These are phyloP conservation scores for Nannoperca obscura DNA, from an alignment of 2,797 vertebrate species.

Conservation along the genomic window DNA sequence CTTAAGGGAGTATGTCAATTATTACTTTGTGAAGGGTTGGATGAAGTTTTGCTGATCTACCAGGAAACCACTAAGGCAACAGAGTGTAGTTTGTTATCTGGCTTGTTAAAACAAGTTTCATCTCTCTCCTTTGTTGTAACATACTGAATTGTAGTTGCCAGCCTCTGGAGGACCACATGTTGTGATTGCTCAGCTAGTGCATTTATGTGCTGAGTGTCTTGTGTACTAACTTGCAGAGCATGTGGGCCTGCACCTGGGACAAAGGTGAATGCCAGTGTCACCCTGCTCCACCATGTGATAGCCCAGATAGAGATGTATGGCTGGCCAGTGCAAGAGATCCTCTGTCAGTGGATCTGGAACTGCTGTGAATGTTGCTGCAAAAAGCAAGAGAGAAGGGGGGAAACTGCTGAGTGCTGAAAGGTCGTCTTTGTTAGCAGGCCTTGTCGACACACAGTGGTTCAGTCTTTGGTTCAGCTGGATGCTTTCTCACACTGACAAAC, in stretches of 20 bases:
- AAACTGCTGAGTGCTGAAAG: constrained; percentile 77
- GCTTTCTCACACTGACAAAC: constrained; percentile 79
- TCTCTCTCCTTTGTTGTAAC: constrained; percentile 20
- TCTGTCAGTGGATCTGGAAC: constrained; percentile 52
- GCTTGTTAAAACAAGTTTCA: constrained; percentile 32
- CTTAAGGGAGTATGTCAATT: constrained; percentile 19
- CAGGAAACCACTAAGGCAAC: constrained; percentile 14
- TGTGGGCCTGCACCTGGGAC: constrained; percentile 65
- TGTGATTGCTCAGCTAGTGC: constrained; percentile 18
- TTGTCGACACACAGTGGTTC: constrained; percentile 79
- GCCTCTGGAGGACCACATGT: constrained; percentile 1
- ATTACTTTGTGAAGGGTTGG: constrained; percentile 33
- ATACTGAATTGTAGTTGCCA: constrained; percentile 20
- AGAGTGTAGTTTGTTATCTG: constrained; percentile 23
- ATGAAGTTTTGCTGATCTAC: constrained; percentile 24
- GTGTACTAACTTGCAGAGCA: constrained; percentile 29
- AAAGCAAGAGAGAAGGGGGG: constrained; percentile 65
- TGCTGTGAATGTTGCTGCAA: constrained; percentile 64
- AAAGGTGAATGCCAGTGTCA: constrained; percentile 74
- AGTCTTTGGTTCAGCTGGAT: constrained; percentile 79
- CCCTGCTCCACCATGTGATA: constrained; percentile 56
- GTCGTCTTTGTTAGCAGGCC: constrained; percentile 82
- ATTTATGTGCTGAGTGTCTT: constrained; percentile 37
- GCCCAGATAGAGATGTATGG: constrained; percentile 45
- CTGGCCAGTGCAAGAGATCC: constrained; percentile 30